phyloP scores from a whole-genome alignment of 2,888 invertebrate species.

The Sycophila texana region DNA sequence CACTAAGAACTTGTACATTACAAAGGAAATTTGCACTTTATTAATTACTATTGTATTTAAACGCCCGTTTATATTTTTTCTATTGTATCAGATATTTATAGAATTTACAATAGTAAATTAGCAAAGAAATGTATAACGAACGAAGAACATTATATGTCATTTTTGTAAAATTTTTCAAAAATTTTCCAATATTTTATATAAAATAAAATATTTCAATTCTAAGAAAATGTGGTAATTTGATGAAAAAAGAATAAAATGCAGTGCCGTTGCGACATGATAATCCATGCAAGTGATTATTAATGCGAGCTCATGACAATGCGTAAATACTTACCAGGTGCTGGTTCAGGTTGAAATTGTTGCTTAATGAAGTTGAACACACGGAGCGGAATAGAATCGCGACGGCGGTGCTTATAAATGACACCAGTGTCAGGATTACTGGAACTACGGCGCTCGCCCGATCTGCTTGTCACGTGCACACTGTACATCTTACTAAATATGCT shows the following conservation, averaged over 20 bases:
- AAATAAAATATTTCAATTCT: constrained; percentile 41
- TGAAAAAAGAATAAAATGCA: neutral
- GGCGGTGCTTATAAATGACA: constrained; percentile 64
- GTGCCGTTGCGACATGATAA: neutral
- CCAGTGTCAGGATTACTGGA: constrained; percentile 65
- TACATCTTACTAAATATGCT: constrained; percentile 61
- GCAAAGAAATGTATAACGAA: neutral
- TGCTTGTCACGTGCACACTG: constrained; percentile 69
- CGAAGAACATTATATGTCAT: constrained; percentile 32
- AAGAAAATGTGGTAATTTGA: neutral
- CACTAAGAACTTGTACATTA: neutral
- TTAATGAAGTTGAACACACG: constrained; percentile 69
- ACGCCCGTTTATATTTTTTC: neutral
- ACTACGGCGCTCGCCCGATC: constrained; percentile 43
- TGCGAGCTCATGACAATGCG: neutral
- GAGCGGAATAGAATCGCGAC: constrained; percentile 68
- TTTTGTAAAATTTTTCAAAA: constrained; percentile 28
- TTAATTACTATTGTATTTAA: too few species aligned
- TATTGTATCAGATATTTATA: neutral
- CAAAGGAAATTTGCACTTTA: too few species aligned
- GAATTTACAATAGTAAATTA: neutral
- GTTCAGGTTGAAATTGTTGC: constrained; percentile 66
- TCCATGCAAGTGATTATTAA: neutral
- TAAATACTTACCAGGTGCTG: constrained; percentile 63
- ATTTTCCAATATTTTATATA: constrained; percentile 29